Percentiles rank a stretch among this genome's conserved stretches.
phyloP scores from a whole-genome alignment of 2,888 invertebrate genomes.

The Lepidocyrtinus sp. region DNA sequence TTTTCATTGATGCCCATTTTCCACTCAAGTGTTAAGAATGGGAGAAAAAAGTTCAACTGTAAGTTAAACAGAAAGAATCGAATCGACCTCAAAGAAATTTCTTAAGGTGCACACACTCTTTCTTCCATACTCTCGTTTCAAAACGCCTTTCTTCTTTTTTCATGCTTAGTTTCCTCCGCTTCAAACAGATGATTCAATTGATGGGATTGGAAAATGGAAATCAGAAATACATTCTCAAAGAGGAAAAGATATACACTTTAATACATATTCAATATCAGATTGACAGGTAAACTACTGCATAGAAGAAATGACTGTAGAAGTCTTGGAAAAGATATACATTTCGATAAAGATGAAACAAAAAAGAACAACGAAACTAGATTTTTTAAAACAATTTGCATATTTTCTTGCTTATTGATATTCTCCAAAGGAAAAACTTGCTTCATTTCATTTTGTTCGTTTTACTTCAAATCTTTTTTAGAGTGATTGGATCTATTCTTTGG shows the following conservation, averaged over 20 bases:
- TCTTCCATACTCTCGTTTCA: background rate
- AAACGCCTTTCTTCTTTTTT: background rate
- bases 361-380: background rate
- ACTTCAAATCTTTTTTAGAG: background rate
- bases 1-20: background rate
- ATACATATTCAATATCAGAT: no score
- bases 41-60: conserved; percentile 46
- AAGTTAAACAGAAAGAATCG: conserved; percentile 49
- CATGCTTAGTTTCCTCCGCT: conserved; percentile 34
- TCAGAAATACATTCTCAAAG: no score
- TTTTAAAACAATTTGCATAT: background rate
- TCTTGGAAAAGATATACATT: background rate
- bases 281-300: no score
- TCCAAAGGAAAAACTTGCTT: background rate
- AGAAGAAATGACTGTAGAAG: no score
- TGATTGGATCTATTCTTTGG: background rate
- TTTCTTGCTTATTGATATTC: background rate
- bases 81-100: conserved; percentile 42
- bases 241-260: no score
- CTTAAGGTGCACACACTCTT: background rate
- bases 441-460: background rate
- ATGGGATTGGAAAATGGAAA: conserved; percentile 40
- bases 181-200: conserved; percentile 35
- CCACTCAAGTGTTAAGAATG: background rate
- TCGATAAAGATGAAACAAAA: background rate